Base-by-base conservation (phyloP, 1,140 invertebrate genomes). In the Diplogasteroides magnus region DNA sequence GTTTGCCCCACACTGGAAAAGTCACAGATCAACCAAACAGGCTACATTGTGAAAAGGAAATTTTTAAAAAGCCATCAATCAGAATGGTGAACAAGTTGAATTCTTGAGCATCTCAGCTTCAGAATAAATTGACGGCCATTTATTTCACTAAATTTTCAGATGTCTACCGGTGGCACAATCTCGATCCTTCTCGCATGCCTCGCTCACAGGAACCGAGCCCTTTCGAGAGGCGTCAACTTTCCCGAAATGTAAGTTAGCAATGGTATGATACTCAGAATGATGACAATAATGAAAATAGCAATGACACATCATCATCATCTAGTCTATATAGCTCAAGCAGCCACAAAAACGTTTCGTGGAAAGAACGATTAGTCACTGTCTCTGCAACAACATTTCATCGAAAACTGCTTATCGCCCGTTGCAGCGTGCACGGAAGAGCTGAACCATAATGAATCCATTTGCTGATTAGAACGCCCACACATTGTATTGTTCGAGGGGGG, bases 181-280 rank as follows among this genome's bases (percentile, higher is more conserved):
- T 98, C 94, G 31, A 97, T 99, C 77, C 84, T 98, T 68, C 88
- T 99, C 87, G 97, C 94, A 0, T 94, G 93, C 84, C 94, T 98
- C 83, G 91, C 95, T 0, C 97, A 91, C 82, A 87, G 96, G 72
- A 95, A 98, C 83, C 91, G 90, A 83, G 93, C 89, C 0, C 86
- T 86, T 66, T 86, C 87, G 2, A 88, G 87, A 81, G 94, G 94
- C 28, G 91, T 98, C 37, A 88, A 84, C 28, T 85, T 88, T 69
- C 95, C 96, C 2, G 92, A 97, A 85, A 97, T 98, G 62, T 70
- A 59, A 64, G 57, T 37, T 28, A 32, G 2, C 0, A 11, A 13
- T 61, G 1, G 23, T 2, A 27, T 23, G 11, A n/a, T 11, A 11
- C 26, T 60, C 26, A n/a, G 6, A 27, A 60, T n/a, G 26, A 27